phyloP scores from a whole-genome alignment of 2,888 invertebrate species.

The Abrostola tripartita region DNA sequence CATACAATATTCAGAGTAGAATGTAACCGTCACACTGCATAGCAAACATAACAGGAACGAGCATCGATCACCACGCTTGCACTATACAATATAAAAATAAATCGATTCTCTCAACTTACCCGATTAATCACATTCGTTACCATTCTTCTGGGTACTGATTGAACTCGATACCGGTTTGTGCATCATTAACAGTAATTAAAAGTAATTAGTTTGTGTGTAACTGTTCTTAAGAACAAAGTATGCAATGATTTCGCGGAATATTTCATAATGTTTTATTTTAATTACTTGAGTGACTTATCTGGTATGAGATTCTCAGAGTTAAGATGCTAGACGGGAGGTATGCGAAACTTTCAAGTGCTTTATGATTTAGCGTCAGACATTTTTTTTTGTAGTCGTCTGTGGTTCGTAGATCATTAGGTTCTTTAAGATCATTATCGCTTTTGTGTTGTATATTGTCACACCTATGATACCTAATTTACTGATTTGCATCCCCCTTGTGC shows the following conservation, averaged over 20 bases:
- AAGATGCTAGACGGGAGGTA: neutral
- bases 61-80: neutral
- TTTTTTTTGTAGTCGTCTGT: neutral
- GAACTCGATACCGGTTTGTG: slow-evolving; percentile 22
- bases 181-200: slow-evolving; percentile 47
- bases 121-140: slow-evolving; percentile 36
- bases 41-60: neutral
- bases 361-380: slow-evolving; percentile 14
- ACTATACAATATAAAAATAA: slow-evolving; percentile 1
- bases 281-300: slow-evolving; percentile 8
- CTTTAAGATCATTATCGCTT: no score
- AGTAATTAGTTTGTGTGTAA: slow-evolving; percentile 41
- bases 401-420: no score
- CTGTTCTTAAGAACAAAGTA: slow-evolving; percentile 29
- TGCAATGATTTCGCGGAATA: slow-evolving; percentile 27
- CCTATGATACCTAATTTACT: no score
- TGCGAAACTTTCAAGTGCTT: slow-evolving; percentile 1
- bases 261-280: slow-evolving; percentile 11
- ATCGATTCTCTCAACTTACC: slow-evolving; percentile 25
- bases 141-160: slow-evolving; percentile 32
- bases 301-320: slow-evolving; percentile 13
- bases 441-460: no score
- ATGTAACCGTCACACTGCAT: no score
- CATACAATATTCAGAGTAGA: neutral
- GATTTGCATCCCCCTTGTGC: no score